A percentile compares a stretch with the other conserved stretches of the same genome.
phyloP scores from a whole-genome alignment of 2,888 invertebrate species.

The Epirrhoe tristata region DNA sequence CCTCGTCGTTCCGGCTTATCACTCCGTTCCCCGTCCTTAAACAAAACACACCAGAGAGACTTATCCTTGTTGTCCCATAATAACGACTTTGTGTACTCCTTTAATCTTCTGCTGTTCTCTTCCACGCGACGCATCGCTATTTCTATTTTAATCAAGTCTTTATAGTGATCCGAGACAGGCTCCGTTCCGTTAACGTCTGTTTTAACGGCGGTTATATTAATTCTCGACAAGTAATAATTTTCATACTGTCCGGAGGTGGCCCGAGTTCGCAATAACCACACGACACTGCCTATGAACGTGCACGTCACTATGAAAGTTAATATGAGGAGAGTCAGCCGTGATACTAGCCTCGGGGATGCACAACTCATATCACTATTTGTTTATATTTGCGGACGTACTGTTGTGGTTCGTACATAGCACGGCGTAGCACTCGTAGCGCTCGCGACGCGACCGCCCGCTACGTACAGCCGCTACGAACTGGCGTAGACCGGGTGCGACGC shows the following conservation, averaged over 20 bases:
- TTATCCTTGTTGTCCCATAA: conserved; percentile 83
- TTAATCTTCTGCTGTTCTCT: conserved; percentile 79
- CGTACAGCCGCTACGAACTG: conserved; percentile 73
- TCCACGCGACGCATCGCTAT: conserved; percentile 83
- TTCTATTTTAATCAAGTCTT: conserved; percentile 83
- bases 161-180: conserved; percentile 76
- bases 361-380: conserved; percentile 85
- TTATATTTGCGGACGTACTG: conserved; percentile 73
- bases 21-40: conserved; percentile 75
- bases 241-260: conserved; percentile 76
- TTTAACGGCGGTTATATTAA: conserved; percentile 79
- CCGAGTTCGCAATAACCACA: conserved; percentile 77
- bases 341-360: conserved; percentile 75
- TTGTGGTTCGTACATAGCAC: conserved; percentile 73
- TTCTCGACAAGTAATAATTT: conserved; percentile 84
- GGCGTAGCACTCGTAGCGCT: conserved; percentile 67
- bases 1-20: conserved; percentile 58
- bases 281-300: conserved; percentile 78
- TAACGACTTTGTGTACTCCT: conserved; percentile 81
- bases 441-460: conserved; percentile 65
- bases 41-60: conserved; percentile 82
- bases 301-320: conserved; percentile 78
- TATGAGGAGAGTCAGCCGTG: conserved; percentile 78
- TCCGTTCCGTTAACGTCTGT: conserved; percentile 67
- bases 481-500: conserved; percentile 53